These are phyloP conservation scores for Rambutsinella grinnellia DNA, from an alignment of 2,888 invertebrate species.

Conservation along the genomic window DNA sequence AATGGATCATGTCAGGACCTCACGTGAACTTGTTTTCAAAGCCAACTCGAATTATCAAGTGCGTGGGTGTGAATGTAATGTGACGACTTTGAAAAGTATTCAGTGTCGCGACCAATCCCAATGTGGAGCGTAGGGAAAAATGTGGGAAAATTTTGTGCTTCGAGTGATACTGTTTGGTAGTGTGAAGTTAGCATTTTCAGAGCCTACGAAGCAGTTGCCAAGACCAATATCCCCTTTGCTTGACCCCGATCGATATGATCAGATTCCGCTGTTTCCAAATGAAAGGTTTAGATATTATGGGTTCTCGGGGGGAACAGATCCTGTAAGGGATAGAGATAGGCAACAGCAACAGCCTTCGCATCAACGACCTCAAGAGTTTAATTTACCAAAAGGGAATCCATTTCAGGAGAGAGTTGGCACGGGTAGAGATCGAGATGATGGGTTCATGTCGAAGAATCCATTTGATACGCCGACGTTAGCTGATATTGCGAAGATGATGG, in stretches of 20 bases:
- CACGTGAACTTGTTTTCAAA: not conserved
- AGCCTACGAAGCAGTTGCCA: slow-evolving; percentile 37
- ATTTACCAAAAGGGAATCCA: not conserved
- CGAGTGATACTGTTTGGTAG: slow-evolving; percentile 16
- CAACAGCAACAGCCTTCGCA: slow-evolving; percentile 31
- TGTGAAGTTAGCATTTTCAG: slow-evolving; percentile 12
- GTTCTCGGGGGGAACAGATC: slow-evolving; percentile 21
- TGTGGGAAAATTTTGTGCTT: slow-evolving; percentile 36
- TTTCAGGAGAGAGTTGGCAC: not conserved
- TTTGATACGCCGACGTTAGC: slow-evolving; percentile 46
- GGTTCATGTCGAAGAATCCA: slow-evolving; percentile 40
- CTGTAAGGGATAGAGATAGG: slow-evolving; percentile 9
- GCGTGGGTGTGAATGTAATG: not conserved
- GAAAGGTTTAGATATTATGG: slow-evolving; percentile 45
- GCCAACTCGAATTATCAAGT: not conserved
- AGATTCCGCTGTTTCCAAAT: slow-evolving; percentile 39
- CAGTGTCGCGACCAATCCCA: not conserved
- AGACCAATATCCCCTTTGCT: slow-evolving; percentile 35
- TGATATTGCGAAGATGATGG: slow-evolving; percentile 40
- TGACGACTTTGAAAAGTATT: not conserved
- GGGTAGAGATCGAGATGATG: not conserved
- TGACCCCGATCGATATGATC: slow-evolving; percentile 24
- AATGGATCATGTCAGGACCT: not conserved
- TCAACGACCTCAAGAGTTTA: slow-evolving; percentile 1
- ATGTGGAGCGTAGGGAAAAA: slow-evolving; percentile 25